These are phyloP conservation scores for Ceratoteleas bidentatus DNA, from an alignment of 1,140 invertebrate species.

Conservation along the genomic window DNA sequence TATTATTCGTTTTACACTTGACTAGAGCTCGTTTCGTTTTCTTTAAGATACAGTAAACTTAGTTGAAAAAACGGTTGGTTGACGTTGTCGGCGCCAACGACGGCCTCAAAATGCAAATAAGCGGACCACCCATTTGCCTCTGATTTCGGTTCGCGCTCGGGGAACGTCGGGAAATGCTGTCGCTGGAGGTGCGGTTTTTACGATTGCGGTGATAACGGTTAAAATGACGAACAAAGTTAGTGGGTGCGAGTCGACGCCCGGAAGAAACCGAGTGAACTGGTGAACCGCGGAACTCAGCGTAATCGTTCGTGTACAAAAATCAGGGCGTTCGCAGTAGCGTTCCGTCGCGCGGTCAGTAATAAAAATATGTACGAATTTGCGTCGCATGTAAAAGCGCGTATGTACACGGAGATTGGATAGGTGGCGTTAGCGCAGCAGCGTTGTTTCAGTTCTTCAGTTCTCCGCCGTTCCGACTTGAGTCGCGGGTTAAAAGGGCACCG, in stretches of 20 bases:
- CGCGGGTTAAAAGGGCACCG: too few species aligned
- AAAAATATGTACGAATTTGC: constrained; percentile 73
- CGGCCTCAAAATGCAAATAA: constrained; percentile 43
- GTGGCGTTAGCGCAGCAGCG: constrained; percentile 15
- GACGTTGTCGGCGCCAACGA: constrained; percentile 24
- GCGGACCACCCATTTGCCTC: constrained; percentile 68
- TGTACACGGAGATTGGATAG: constrained; percentile 71
- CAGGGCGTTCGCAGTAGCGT: constrained; percentile 78
- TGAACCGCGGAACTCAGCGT: constrained; percentile 49
- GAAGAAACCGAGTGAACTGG: too few species aligned
- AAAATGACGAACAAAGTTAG: background rate
- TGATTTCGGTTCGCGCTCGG: constrained; percentile 46
- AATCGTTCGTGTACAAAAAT: constrained; percentile 78
- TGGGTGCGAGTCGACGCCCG: too few species aligned
- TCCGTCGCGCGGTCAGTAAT: constrained; percentile 76
- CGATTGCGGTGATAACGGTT: too few species aligned
- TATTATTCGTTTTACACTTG: constrained; percentile 32
- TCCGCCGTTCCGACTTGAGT: background rate
- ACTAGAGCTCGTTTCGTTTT: constrained; percentile 47
- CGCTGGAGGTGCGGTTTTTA: too few species aligned
- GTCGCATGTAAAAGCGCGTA: constrained; percentile 81
- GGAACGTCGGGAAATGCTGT: too few species aligned
- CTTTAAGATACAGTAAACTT: constrained; percentile 33
- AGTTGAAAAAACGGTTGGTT: constrained; percentile 19
- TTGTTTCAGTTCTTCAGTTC: constrained; percentile 35